Percentiles rank a stretch among this genome's conserved stretches.
phyloP scores from a whole-genome alignment of 2,888 invertebrate genomes.

The Corbicula japonica region DNA sequence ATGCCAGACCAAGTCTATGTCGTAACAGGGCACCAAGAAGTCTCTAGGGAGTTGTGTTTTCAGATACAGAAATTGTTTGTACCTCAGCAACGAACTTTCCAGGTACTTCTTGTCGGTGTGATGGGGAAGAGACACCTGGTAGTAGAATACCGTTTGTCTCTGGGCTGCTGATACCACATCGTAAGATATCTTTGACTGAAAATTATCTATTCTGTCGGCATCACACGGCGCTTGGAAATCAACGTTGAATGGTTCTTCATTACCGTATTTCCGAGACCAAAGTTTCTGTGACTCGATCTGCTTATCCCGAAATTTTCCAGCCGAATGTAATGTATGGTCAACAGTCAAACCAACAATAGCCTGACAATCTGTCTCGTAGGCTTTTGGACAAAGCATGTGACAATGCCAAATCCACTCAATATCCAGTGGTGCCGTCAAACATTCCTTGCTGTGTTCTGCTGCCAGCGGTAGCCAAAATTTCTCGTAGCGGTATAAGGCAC shows the following conservation, averaged over 20 bases:
- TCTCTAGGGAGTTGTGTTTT: conserved; percentile 86
- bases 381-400: conserved; percentile 84
- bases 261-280: conserved; percentile 76
- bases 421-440: conserved; percentile 87
- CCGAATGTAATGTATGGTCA: conserved; percentile 84
- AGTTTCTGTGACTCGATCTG: conserved; percentile 66
- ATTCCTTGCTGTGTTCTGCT: conserved; percentile 76
- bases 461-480: conserved; percentile 87
- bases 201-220: too few species aligned
- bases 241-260: conserved; percentile 75
- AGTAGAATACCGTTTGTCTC: conserved; percentile 87
- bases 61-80: conserved; percentile 86
- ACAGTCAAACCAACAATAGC: conserved; percentile 78
- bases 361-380: conserved; percentile 81
- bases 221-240: too few species aligned
- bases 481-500: conserved; percentile 86
- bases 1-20: conserved; percentile 88
- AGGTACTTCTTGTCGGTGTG: conserved; percentile 86
- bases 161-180: conserved; percentile 86
- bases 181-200: too few species aligned
- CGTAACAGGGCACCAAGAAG: conserved; percentile 88
- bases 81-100: conserved; percentile 83
- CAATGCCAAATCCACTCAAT: conserved; percentile 88
- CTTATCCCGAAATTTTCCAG: conserved; percentile 65
- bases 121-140: conserved; percentile 87